Evolutionary conservation across 2,113 vertebrate genomes (phyloP), one percentile per base, ranked within the genome.

Genomic region (Podiceps cristatus): DNA sequence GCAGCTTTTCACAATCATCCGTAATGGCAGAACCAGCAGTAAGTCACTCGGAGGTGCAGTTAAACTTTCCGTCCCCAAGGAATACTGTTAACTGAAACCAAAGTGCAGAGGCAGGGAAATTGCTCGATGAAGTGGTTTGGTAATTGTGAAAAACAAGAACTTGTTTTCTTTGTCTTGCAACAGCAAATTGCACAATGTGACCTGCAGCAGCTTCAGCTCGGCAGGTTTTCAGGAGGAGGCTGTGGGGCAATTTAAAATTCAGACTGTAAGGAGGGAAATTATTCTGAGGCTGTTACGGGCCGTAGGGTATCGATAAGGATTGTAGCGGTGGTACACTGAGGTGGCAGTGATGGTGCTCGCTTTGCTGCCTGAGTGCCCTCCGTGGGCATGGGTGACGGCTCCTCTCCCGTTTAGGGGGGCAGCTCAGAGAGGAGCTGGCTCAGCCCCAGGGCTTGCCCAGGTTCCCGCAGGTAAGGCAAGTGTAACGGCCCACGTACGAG

Each of bases 81-180:
- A 96, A 93, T 86, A 64, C 79, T 81, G 60, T 74, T 95, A 86
- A 76, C 95, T 88, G 95, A 94, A 96, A 94, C 90, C 5, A 5
- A 83, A 90, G 93, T 4, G 14, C 44, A 64, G 74, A 94, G 49
- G 40, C 86, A 88, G 91, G 67, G 77, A 96, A 96, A 97, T 96
- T 74, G 96, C 95, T 90, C 10, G 67, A 56, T 93, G n/a, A 96
- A 94, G 82, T 78, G 84, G 92, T 96, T 96, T 96, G 82, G 93
- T 94, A 95, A 94, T 77, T 93, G 90, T 88, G 83, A 86, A 97
- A 97, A 96, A 96, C 89, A 93, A 96, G 95, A 97, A 95, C 93
- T 96, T 93, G 95, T 97, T 96, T 96, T 96, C 93, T 95, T 95
- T 93, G 82, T 90, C 82, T 96, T 92, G 93, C 97, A 93, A 93